Conservation (phyloP, 2,797 vertebrate genomes). For the Paratrypauchen microcephalus region DNA sequence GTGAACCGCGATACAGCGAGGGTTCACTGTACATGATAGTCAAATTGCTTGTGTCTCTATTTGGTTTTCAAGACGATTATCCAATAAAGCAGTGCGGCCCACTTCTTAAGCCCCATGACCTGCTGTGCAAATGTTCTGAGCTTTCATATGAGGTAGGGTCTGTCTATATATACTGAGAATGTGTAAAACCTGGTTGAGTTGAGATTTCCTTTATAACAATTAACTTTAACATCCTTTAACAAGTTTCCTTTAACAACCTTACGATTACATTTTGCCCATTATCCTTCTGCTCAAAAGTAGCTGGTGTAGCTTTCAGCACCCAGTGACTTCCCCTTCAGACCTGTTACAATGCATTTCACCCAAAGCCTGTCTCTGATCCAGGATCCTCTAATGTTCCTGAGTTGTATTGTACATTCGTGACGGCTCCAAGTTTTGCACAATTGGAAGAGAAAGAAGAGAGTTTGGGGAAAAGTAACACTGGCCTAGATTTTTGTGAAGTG, state of each 20-base stretch:
- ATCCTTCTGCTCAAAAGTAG: neutral
- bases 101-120: too few species aligned
- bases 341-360: conserved; percentile 48
- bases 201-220: neutral
- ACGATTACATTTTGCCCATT: neutral
- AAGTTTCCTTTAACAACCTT: neutral
- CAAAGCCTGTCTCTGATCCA: conserved; percentile 44
- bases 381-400: conserved; percentile 59
- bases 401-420: conserved; percentile 52
- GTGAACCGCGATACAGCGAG: too few species aligned
- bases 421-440: conserved; percentile 47
- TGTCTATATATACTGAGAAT: too few species aligned
- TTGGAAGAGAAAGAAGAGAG: conserved; percentile 24
- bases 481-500: conserved; percentile 53
- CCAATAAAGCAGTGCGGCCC: too few species aligned
- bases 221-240: too few species aligned
- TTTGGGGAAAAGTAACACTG: conserved; percentile 40
- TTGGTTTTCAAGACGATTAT: too few species aligned
- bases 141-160: too few species aligned
- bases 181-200: too few species aligned
- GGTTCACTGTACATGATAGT: too few species aligned
- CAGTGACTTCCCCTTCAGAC: conserved; percentile 41
- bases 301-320: neutral
- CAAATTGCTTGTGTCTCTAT: too few species aligned
- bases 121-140: too few species aligned